phyloP scores from a whole-genome alignment of 2,888 invertebrate species.

The Amphipoea oculea region DNA sequence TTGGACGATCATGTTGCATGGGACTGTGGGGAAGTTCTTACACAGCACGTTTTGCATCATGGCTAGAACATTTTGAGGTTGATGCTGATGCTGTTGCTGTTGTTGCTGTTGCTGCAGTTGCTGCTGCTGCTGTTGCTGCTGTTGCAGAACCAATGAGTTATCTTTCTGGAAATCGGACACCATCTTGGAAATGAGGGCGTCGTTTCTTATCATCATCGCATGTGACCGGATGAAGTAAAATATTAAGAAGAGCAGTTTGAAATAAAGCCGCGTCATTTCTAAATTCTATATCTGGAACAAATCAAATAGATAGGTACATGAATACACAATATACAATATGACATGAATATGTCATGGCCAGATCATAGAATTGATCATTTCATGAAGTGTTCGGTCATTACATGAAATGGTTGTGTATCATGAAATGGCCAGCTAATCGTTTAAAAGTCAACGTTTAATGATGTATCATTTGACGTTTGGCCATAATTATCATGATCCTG shows the following conservation, averaged over 20 bases:
- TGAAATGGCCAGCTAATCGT: too few relatives aligned
- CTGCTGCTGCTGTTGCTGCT: conserved; percentile 44
- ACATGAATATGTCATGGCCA: not conserved
- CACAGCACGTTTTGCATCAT: conserved; percentile 85
- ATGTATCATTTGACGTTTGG: too few relatives aligned
- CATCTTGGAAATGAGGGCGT: conserved; percentile 84
- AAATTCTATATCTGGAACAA: conserved; percentile 45
- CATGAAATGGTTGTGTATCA: too few relatives aligned
- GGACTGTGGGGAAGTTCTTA: conserved; percentile 83
- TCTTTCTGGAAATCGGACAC: conserved; percentile 84
- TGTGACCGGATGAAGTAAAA: conserved; percentile 54
- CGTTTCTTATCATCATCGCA: conserved; percentile 82
- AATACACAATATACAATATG: not conserved
- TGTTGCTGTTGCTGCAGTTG: conserved; percentile 7
- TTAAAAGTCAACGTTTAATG: too few relatives aligned
- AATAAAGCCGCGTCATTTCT: conserved; percentile 39
- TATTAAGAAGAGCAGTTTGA: conserved; percentile 54
- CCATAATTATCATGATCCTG: too few relatives aligned
- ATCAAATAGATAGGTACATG: not conserved
- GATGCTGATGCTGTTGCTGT: conserved; percentile 18
- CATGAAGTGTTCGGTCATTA: too few relatives aligned
- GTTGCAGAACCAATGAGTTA: conserved; percentile 51
- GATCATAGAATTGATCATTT: too few relatives aligned
- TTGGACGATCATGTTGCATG: conserved; percentile 80
- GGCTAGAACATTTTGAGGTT: conserved; percentile 69